These are phyloP conservation scores for Sycophila texana DNA, from an alignment of 2,888 invertebrate genomes.

Conservation along the genomic window DNA sequence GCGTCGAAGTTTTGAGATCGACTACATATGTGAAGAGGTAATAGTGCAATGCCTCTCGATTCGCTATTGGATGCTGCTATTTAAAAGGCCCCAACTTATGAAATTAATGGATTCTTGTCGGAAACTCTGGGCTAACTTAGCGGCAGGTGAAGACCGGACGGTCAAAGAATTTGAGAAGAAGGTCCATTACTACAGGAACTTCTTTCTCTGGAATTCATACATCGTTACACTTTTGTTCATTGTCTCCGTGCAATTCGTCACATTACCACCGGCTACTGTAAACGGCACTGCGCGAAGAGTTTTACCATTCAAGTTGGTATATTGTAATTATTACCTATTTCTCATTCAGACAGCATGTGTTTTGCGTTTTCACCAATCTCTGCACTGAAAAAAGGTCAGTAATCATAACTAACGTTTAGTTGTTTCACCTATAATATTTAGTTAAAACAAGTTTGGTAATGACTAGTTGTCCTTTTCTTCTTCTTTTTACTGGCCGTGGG, in stretches of 20 bases:
- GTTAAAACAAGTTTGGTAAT: too few species aligned
- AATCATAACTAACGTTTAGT: too few species aligned
- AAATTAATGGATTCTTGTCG: slow-evolving; percentile 9
- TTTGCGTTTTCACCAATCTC: too few species aligned
- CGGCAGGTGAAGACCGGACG: neutral
- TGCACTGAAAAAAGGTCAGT: too few species aligned
- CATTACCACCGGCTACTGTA: neutral
- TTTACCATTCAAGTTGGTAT: slow-evolving; percentile 29
- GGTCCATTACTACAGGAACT: neutral
- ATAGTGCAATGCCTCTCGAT: neutral
- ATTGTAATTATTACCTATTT: too few species aligned
- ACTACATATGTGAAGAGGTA: slow-evolving; percentile 36
- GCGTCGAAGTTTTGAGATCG: neutral
- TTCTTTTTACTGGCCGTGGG: too few species aligned
- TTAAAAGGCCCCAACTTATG: neutral
- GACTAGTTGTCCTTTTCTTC: too few species aligned
- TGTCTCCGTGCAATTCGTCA: slow-evolving; percentile 5
- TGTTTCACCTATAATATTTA: too few species aligned
- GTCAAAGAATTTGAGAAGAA: slow-evolving; percentile 31
- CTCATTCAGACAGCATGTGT: too few species aligned
- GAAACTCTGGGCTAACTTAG: slow-evolving; percentile 13
- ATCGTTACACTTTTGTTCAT: neutral
- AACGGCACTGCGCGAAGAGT: slow-evolving; percentile 31
- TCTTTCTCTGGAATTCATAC: neutral
- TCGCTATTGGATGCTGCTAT: slow-evolving; percentile 6